phyloP scores from a whole-genome alignment of 2,797 vertebrate species.

The Todus mexicanus region DNA sequence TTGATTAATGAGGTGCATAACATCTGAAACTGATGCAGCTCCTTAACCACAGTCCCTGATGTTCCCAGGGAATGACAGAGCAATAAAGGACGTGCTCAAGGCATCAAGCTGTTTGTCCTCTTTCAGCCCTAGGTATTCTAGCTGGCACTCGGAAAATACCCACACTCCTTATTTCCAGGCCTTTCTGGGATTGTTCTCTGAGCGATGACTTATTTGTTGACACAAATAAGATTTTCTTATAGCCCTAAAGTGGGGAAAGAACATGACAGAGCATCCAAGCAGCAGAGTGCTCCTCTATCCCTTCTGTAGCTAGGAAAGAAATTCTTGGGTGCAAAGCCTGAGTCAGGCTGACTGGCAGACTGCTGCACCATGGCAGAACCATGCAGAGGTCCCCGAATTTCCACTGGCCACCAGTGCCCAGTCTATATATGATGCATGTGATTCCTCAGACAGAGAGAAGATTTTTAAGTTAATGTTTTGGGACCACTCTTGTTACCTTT shows the following conservation, averaged over 20 bases:
- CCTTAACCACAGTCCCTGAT: background rate
- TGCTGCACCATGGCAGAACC: background rate
- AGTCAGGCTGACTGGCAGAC: background rate
- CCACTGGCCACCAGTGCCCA: background rate
- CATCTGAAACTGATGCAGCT: slow-evolving; percentile 46
- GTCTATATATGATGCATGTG: accelerated
- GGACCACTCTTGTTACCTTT: background rate
- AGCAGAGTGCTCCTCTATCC: background rate
- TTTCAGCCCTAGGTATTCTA: background rate
- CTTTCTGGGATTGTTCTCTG: background rate
- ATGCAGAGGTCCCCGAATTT: background rate
- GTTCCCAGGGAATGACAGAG: slow-evolving; percentile 31
- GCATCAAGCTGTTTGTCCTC: background rate
- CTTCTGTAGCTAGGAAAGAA: background rate
- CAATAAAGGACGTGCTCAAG: slow-evolving; percentile 20
- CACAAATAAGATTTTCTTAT: background rate
- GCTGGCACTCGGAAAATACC: background rate
- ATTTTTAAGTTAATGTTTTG: background rate
- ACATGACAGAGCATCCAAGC: background rate
- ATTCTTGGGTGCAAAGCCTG: background rate
- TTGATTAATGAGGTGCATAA: slow-evolving; percentile 53
- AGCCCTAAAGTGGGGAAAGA: background rate
- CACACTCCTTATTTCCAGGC: background rate
- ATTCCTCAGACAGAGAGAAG: background rate
- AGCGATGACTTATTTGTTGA: background rate